phyloP scores from a whole-genome alignment of 2,888 invertebrate species.

The Dryocosmus kuriphilus region DNA sequence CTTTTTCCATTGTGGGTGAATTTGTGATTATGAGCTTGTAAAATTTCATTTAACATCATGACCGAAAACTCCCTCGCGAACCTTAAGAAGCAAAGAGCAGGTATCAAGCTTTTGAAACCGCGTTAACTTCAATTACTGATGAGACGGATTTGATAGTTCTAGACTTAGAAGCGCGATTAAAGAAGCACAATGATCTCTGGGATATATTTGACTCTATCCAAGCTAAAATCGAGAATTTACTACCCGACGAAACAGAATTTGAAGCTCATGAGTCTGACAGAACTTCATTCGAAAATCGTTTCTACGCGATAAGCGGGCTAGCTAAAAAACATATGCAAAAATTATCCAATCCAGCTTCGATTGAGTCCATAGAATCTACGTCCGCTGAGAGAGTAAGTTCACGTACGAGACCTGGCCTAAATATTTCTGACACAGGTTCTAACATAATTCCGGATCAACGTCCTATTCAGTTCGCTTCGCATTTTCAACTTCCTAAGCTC shows the following conservation, averaged over 20 bases:
- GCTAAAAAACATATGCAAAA: neutral
- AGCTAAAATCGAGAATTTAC: neutral
- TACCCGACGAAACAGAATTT: neutral
- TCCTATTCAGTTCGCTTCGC: too few species aligned
- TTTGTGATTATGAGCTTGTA: too few species aligned
- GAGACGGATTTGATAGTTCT: neutral
- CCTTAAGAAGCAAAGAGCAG: too few species aligned
- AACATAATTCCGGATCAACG: too few species aligned
- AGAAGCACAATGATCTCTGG: neutral
- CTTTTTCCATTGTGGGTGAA: too few species aligned
- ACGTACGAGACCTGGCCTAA: too few species aligned
- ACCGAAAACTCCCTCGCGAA: too few species aligned
- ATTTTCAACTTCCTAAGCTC: too few species aligned
- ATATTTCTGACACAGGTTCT: too few species aligned
- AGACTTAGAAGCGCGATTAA: constrained; percentile 12
- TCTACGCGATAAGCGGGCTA: neutral
- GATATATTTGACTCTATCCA: neutral
- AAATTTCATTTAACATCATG: too few species aligned
- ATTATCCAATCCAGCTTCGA: neutral
- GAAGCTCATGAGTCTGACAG: neutral
- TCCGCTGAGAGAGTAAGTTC: too few species aligned
- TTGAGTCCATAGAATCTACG: neutral
- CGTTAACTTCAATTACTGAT: constrained; percentile 13
- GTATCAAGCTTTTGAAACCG: too few species aligned
- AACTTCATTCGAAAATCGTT: neutral